Conservation (phyloP, 2,888 invertebrate species). For the Odontocolon sp. region DNA sequence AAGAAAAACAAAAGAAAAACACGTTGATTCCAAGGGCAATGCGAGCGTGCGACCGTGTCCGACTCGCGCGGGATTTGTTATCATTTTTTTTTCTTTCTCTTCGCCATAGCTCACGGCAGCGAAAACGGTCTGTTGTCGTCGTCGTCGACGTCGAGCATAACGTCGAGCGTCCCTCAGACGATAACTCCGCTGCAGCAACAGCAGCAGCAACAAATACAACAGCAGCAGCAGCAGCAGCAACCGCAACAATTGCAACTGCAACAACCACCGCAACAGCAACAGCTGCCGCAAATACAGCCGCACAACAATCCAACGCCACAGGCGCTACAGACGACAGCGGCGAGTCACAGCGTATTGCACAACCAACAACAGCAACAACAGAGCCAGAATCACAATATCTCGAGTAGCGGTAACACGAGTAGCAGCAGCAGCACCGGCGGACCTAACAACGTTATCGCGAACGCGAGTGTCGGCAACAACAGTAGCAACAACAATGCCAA, state of each 20-base stretch:
- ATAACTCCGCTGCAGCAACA: constrained; percentile 70
- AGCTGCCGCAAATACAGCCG: constrained; percentile 59
- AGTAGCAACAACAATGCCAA: constrained; percentile 77
- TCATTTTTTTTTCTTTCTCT: too few species aligned
- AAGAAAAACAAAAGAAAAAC: background rate
- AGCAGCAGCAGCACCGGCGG: constrained; percentile 26
- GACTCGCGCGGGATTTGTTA: too few species aligned
- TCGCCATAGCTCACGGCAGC: constrained; percentile 80
- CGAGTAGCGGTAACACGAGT: constrained; percentile 50
- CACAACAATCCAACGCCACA: constrained; percentile 67
- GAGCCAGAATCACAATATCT: constrained; percentile 64
- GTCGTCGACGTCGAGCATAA: constrained; percentile 74
- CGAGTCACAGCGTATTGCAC: constrained; percentile 69
- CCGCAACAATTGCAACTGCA: constrained; percentile 69
- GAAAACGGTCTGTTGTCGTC: constrained; percentile 80
- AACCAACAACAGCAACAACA: constrained; percentile 65
- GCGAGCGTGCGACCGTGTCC: too few species aligned
- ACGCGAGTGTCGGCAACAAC: constrained; percentile 65
- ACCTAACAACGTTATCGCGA: constrained; percentile 64
- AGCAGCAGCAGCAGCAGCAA: constrained; percentile 76
- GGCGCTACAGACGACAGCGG: constrained; percentile 68
- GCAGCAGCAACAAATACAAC: constrained; percentile 70
- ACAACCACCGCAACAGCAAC: constrained; percentile 77
- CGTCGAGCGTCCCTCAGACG: constrained; percentile 77
- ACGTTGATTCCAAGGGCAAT: too few species aligned